These are phyloP conservation scores for Enteromius unitaeniatus DNA, from an alignment of 2,797 vertebrate species.

Conservation along the genomic window DNA sequence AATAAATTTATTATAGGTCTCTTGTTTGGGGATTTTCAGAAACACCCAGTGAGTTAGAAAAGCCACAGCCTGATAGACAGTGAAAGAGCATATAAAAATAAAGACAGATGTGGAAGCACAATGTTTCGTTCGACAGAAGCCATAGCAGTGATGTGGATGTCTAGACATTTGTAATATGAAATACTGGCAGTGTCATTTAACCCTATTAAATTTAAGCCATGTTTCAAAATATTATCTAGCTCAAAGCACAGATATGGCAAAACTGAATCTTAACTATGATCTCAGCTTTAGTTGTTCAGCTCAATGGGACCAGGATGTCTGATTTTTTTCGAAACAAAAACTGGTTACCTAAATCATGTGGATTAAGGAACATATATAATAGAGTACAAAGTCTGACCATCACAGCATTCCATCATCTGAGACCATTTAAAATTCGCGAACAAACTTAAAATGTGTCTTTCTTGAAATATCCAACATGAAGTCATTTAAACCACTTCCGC, in stretches of 20 bases:
- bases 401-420: not conserved
- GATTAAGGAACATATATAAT: not conserved
- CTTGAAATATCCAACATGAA: slow-evolving; percentile 1
- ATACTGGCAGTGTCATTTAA: slow-evolving; percentile 62
- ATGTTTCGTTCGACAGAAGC: slow-evolving; percentile 70
- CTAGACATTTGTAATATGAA: slow-evolving; percentile 70
- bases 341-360: not conserved
- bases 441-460: not conserved
- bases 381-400: not conserved
- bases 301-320: slow-evolving; percentile 16
- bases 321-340: slow-evolving; percentile 26
- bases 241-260: slow-evolving; percentile 39
- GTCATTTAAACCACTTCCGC: not conserved
- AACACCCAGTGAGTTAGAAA: slow-evolving; percentile 70
- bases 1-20: slow-evolving; percentile 69
- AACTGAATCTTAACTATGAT: slow-evolving; percentile 35
- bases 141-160: slow-evolving; percentile 65
- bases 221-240: slow-evolving; percentile 51
- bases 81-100: slow-evolving; percentile 74
- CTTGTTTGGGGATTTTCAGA: slow-evolving; percentile 67
- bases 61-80: slow-evolving; percentile 73
- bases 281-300: slow-evolving; percentile 50
- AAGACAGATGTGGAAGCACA: slow-evolving; percentile 76
- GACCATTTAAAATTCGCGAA: not conserved
- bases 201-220: slow-evolving; percentile 61